Evolutionary conservation across 2,888 invertebrate genomes (phyloP).

Genomic region (Papilio demoleus): DNA sequence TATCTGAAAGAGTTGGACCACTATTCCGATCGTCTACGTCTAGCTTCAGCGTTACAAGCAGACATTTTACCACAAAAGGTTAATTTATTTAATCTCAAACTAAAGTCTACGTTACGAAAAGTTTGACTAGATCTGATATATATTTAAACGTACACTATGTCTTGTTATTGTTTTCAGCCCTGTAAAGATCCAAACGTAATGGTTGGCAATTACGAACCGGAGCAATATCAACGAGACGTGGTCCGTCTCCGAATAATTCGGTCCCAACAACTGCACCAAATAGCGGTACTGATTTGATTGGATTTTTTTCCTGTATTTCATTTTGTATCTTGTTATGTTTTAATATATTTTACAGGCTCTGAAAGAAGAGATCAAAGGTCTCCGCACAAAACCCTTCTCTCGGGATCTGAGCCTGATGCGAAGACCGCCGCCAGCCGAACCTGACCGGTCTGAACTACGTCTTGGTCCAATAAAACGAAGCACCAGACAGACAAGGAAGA

Average conservation of each 20-base stretch:
- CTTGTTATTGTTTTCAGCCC: conserved; percentile 47
- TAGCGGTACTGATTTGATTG: conserved; percentile 74
- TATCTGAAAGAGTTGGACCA: conserved; percentile 63
- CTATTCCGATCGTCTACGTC: conserved; percentile 68
- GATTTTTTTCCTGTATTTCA: too few species aligned
- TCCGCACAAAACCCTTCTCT: conserved; percentile 68
- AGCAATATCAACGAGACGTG: conserved; percentile 71
- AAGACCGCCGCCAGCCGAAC: conserved; percentile 43
- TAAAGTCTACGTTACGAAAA: not conserved
- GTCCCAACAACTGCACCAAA: conserved; percentile 76
- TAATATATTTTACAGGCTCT: conserved; percentile 55
- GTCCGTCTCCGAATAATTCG: conserved; percentile 73
- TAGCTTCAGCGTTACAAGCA: conserved; percentile 74
- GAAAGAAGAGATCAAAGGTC: conserved; percentile 62
- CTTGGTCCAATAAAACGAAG: conserved; percentile 53
- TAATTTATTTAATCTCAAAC: conserved; percentile 30
- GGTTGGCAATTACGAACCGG: conserved; percentile 66
- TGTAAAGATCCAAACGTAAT: conserved; percentile 57
- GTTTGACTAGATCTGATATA: not conserved
- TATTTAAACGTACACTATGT: not conserved
- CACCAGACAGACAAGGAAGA: conserved; percentile 48
- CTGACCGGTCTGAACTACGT: conserved; percentile 56
- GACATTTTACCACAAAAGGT: conserved; percentile 72
- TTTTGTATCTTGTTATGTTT: too few species aligned
- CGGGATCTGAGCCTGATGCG: conserved; percentile 45